phyloP scores from a whole-genome alignment of 1,140 invertebrate species.

The Dolichoris vasculosae region DNA sequence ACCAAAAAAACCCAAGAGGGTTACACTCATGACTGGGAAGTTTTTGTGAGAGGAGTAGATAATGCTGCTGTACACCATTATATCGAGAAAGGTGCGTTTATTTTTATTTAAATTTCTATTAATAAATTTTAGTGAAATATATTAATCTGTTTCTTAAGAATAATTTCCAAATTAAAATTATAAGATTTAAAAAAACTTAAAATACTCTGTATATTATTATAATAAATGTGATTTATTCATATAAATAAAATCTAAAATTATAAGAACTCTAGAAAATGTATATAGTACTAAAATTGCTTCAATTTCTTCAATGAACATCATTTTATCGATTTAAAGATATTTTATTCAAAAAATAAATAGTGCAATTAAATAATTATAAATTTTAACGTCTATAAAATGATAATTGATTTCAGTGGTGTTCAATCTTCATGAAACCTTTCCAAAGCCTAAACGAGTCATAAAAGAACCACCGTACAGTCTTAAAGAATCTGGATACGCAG shows the following conservation, averaged over 20 bases:
- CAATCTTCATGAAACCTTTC: slow-evolving; percentile 92
- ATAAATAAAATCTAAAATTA: too few relatives aligned
- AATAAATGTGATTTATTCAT: too few relatives aligned
- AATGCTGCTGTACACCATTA: slow-evolving; percentile 90
- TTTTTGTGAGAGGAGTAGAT: slow-evolving; percentile 93
- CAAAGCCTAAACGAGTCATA: slow-evolving; percentile 89
- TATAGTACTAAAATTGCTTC: too few relatives aligned
- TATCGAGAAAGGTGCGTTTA: slow-evolving; percentile 84
- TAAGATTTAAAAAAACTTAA: too few relatives aligned
- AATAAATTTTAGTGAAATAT: background rate
- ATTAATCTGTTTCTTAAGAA: slow-evolving; percentile 3
- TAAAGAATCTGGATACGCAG: slow-evolving; percentile 95
- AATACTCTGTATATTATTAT: too few relatives aligned
- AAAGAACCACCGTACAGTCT: slow-evolving; percentile 94
- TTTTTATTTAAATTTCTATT: slow-evolving; percentile 9
- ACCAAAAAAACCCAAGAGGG: slow-evolving; percentile 87
- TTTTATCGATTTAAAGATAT: too few relatives aligned
- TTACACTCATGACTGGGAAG: slow-evolving; percentile 98
- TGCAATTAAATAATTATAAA: background rate
- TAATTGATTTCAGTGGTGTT: slow-evolving; percentile 83
- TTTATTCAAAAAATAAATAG: background rate
- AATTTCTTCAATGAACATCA: too few relatives aligned
- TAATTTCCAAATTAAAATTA: too few relatives aligned
- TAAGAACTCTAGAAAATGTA: too few relatives aligned
- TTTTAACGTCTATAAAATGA: slow-evolving; percentile 1